Evolutionary conservation across 2,113 vertebrate species (phyloP), one percentile per base, ranked within the genome.

Genomic region (Piaya cayana): DNA sequence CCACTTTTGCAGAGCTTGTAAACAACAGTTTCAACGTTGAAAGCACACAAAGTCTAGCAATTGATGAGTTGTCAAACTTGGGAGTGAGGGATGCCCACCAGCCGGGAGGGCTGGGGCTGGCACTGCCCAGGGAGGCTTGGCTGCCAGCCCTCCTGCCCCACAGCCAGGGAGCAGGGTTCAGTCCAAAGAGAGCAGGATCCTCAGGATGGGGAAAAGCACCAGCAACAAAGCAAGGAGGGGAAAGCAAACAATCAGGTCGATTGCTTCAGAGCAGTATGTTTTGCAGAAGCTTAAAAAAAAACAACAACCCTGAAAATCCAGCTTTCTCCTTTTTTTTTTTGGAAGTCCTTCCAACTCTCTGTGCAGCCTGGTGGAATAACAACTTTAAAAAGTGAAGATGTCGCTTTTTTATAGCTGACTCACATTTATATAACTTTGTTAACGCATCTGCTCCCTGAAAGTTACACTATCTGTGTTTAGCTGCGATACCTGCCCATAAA

Each of bases 401-500:
- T 62, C 26, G 43, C 63, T 91, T 95, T 93, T 95, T 94, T 95
- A 91, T 39, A 62, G 81, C 90, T 84, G 85, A 93, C 95, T 96
- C 95, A 91, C 82, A 68, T 82, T 91, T 76, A 82, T 92, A 30
- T 82, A 93, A 97, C 92, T 96, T 96, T 74, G 90, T 95, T 84
- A 95, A 98, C 92, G 88, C 74, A 91, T 78, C 95, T 90, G 96
- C 76, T 94, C 91, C 85, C 75, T 56, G 77, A 60, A 95, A 96
- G 97, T 97, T 90, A 86, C 75, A 45, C 76, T 90, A 37, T 71
- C 87, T 58, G 92, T 71, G 74, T 39, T 90, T 37, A 63, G 79
- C 92, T 6, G 50, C 62, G 30, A 63, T 95, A 95, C 96, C 94
- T 91, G 93, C 82, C 90, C 94, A 93, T 94, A 97, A 97, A 98